Conservation (phyloP, 1,140 invertebrate species). For the Antheraea pernyi region DNA sequence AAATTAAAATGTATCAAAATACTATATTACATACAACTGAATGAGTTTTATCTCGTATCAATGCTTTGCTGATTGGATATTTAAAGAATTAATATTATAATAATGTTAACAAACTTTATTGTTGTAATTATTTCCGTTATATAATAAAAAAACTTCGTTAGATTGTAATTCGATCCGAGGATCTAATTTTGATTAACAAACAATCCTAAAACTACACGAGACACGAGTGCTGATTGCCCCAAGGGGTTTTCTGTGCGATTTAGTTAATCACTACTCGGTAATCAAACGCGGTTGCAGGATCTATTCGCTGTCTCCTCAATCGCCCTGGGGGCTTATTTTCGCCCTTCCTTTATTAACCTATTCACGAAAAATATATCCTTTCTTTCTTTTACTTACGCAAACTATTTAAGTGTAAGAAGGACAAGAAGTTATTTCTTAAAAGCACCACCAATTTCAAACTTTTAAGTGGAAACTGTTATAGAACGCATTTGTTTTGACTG, state of each 20-base stretch:
- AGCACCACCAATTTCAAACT: background rate
- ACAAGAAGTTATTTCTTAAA: background rate
- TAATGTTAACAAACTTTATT: no score
- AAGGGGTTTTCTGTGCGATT: slow-evolving; percentile 41
- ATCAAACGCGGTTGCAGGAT: slow-evolving; percentile 30
- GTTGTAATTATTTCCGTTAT: background rate
- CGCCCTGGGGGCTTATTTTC: background rate
- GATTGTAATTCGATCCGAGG: background rate
- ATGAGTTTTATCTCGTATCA: no score
- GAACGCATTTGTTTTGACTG: background rate
- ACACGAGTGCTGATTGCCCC: slow-evolving; percentile 41
- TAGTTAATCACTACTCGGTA: slow-evolving; percentile 45
- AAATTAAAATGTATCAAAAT: no score
- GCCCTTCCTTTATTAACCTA: background rate
- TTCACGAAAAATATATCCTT: background rate
- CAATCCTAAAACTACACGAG: background rate
- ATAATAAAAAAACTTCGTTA: background rate
- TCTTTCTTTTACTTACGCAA: background rate
- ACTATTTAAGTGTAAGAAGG: background rate
- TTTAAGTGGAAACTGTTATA: background rate
- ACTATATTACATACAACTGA: no score
- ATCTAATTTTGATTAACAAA: background rate
- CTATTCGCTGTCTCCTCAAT: slow-evolving; percentile 6
- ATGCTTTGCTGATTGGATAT: no score
- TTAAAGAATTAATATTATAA: no score